Evolutionary conservation across 2,888 invertebrate species (phyloP), one percentile per base, ranked within the genome.

Genomic region (Clivina fossor): DNA sequence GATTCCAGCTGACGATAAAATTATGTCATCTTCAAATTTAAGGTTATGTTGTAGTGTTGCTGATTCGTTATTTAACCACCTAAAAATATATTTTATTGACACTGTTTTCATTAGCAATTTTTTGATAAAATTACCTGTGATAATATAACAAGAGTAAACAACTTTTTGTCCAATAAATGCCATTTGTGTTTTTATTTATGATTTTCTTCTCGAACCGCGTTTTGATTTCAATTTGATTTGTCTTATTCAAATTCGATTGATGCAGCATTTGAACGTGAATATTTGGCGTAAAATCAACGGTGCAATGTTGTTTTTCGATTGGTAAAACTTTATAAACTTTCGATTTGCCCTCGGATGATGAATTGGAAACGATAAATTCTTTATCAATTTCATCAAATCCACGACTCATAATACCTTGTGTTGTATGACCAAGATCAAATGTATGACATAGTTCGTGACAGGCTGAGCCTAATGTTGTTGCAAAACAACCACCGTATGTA

Each of bases 371-470:
- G n/a, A 83, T 78, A 67, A 93, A 90, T 26, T 90, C 85, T 56
- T 85, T 79, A 68, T 90, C 84, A 49, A 93, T 80, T 64, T 90
- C 86, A 71, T 92, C 90, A 70, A 92, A 93, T 33, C 91, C 93
- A 69, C 88, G 81, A 33, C 91, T 92, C 97, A 97, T 97, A 56
- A 97, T 89, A 13, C 96, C 96, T 63, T 87, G 83, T 63, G 84
- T 81, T 0, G 93, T 90, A 70, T 97, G 96, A 0, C 93, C 95
- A 55, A 97, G 80, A 74, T 95, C 93, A 72, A 97, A 93, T 0
- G 91, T 91, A 71, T 97, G 97, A 11, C 92, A 92, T 40, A 97
- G 78, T 78, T 97, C 97, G 72, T 97, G 97, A 32, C 93, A 85
- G 5, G 91, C 88, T 11, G 93, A 88, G 11, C 96, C 96, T 32